These are phyloP conservation scores for Lycaon pictus DNA, from an alignment of 2,113 vertebrate species.

Conservation along the genomic window DNA sequence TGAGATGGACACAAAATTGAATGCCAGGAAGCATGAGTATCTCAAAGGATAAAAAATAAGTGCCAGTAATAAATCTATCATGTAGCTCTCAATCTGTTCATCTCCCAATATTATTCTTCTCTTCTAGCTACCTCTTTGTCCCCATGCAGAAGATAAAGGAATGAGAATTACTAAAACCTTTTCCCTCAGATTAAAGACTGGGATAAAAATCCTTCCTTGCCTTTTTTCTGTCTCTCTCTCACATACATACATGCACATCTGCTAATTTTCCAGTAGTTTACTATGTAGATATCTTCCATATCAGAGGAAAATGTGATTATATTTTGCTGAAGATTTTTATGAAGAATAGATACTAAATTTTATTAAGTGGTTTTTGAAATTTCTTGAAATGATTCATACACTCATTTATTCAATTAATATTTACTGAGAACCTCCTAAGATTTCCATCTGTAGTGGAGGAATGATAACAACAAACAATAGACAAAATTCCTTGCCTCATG, in stretches of 20 bases:
- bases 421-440: background rate
- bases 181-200: background rate
- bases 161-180: background rate
- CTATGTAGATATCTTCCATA: background rate
- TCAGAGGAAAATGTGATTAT: background rate
- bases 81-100: background rate
- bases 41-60: background rate
- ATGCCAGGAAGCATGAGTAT: background rate
- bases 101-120: background rate
- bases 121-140: background rate
- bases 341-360: background rate
- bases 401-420: background rate
- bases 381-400: background rate
- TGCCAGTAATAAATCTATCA: background rate
- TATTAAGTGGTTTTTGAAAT: background rate
- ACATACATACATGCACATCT: background rate
- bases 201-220: background rate
- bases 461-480: background rate
- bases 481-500: background rate
- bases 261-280: background rate
- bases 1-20: background rate
- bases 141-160: background rate
- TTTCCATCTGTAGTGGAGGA: background rate
- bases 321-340: background rate
- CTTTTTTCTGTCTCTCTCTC: background rate